Evolutionary conservation across 2,888 invertebrate genomes (phyloP).

Genomic region (Machimus atricapillus): DNA sequence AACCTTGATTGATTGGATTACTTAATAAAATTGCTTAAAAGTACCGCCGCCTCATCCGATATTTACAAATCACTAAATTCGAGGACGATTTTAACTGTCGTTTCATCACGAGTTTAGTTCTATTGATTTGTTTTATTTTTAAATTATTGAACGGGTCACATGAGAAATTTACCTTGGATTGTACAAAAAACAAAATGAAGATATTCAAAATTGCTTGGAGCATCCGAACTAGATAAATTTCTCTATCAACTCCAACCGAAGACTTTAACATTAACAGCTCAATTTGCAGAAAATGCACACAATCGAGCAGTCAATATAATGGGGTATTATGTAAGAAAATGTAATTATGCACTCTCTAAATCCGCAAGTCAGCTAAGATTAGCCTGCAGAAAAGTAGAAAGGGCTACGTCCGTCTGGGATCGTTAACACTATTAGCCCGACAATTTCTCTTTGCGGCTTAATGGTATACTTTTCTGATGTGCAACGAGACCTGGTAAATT

Average conservation of each 20-base stretch:
- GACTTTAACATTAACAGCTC: not conserved
- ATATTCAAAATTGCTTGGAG: not conserved
- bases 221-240: not conserved
- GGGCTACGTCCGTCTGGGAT: not conserved
- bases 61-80: not conserved
- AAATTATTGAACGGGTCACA: not conserved
- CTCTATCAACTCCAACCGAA: not conserved
- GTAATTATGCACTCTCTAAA: not conserved
- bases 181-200: not conserved
- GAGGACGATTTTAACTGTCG: not conserved
- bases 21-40: not conserved
- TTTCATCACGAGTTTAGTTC: not conserved
- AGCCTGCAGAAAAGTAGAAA: not conserved
- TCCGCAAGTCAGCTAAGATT: not conserved
- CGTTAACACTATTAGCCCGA: not conserved
- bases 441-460: constrained; percentile 22
- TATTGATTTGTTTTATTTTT: not conserved
- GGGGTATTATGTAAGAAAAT: not conserved
- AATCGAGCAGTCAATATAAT: not conserved
- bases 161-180: not conserved
- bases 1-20: not conserved
- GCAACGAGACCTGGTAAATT: not conserved
- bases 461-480: constrained; percentile 4
- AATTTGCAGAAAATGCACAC: not conserved
- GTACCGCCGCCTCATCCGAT: not conserved